Evolutionary conservation across 2,113 vertebrate species (phyloP), one percentile per base, ranked within the genome.

Genomic region (Periophthalmus modestus): DNA sequence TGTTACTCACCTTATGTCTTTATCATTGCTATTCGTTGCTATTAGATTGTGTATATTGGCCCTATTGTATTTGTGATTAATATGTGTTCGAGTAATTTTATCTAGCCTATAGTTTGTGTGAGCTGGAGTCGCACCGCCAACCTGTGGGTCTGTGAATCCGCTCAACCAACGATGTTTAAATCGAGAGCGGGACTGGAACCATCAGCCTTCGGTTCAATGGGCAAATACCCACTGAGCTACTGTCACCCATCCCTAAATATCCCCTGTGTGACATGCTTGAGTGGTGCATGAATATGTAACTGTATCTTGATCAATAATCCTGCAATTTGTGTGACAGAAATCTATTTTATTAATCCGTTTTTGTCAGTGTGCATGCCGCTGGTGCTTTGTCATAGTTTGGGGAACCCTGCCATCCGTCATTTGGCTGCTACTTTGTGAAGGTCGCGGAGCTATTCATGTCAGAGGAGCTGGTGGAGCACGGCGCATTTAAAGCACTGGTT

Each of bases 381-480:
- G 33, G 23, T 71, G 78, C 74, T 75, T 73, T 52, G 70, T 82
- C 84, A 73, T 75, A 71, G 66, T 79, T 82, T 66, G 24, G 66
- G 69, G 46, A 23, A 73, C 59, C 72, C 52, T 28, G 74, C 48
- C 62, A 75, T 80, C 72, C 59, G 33, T 82, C 74, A 85, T 43
- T 33, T 15, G 52, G 68, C 24, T 36, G 68, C 72, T 15, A 69
- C 39, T 75, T 73, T 75, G 54, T 80, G 77, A 83, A 78, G 75
- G 78, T 82, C 72, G 54, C 16, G 2, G 11, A 52, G 75, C 66
- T 67, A 19, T 80, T 70, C 58, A 36, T 47, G 71, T 78, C 39
- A 10, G 57, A 52, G 74, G 69, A 82, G 80, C 72, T 59, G 61
- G 46, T 78, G 15, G 72, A 80, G 77, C 77, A 69, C 73, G 69